Percentiles rank a stretch among this genome's conserved stretches.
Evolutionary conservation across 2,113 vertebrate species (phyloP).

Genomic region (Neotoma lepida): DNA sequence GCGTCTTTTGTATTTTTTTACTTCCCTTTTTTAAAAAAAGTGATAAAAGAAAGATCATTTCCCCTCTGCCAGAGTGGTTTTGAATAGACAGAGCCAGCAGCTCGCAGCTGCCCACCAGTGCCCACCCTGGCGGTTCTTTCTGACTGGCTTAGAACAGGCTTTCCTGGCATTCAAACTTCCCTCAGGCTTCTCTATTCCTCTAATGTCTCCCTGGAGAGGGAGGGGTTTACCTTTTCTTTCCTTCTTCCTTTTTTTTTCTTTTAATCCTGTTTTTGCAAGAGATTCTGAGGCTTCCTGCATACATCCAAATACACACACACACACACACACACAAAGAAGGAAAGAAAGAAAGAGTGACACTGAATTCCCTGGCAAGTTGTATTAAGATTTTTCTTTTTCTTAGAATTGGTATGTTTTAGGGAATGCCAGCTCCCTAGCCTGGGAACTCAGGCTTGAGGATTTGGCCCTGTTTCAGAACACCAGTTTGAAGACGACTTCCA

Average conservation of each 20-base stretch:
- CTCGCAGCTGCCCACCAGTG: slow-evolving; percentile 60
- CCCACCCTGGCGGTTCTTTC: slow-evolving; percentile 64
- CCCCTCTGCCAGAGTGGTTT: slow-evolving; percentile 61
- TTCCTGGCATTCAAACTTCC: slow-evolving; percentile 66
- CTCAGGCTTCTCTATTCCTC: slow-evolving; percentile 13
- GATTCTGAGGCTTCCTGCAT: slow-evolving; percentile 60
- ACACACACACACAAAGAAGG: neutral
- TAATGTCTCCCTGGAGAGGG: slow-evolving; percentile 48
- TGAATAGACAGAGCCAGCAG: slow-evolving; percentile 63
- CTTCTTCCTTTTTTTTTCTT: neutral
- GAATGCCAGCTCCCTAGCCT: neutral
- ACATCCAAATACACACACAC: slow-evolving; percentile 47
- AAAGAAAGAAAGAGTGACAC: neutral
- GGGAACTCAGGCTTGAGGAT: neutral
- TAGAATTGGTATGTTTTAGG: slow-evolving; percentile 53
- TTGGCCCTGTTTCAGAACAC: slow-evolving; percentile 68
- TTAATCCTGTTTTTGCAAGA: neutral
- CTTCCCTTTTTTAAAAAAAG: neutral
- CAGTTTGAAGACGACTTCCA: slow-evolving; percentile 56
- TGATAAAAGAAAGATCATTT: slow-evolving; percentile 73
- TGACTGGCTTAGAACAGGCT: slow-evolving; percentile 24
- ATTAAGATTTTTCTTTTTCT: neutral
- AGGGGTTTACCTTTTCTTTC: neutral
- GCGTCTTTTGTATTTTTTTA: slow-evolving; percentile 73
- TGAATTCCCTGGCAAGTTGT: neutral